Evolutionary conservation across 2,113 vertebrate genomes (phyloP).

Genomic region (Aythya baeri): DNA sequence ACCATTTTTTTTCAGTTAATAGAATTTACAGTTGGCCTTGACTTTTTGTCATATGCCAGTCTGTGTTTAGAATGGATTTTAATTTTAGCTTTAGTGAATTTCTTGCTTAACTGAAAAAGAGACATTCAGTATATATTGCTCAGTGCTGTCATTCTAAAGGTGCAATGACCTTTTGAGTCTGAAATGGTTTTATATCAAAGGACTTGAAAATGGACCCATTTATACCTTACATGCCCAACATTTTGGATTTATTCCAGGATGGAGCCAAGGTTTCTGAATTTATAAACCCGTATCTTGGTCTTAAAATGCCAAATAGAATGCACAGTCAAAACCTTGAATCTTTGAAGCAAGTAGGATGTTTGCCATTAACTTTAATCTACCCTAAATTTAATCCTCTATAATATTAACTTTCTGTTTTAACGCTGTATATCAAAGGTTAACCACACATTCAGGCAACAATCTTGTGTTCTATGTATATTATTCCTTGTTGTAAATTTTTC

Average conservation of each 20-base stretch:
- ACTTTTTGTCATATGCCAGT: neutral
- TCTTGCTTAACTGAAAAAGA: neutral
- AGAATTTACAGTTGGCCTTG: neutral
- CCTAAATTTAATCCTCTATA: neutral
- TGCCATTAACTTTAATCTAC: neutral
- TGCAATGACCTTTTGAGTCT: neutral
- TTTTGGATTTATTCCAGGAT: conserved; percentile 1
- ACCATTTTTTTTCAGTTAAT: neutral
- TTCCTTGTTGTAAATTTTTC: conserved; percentile 1
- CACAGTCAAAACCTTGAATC: neutral
- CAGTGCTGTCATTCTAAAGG: neutral
- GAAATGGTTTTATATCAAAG: neutral
- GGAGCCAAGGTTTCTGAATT: neutral
- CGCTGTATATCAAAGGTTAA: conserved; percentile 12
- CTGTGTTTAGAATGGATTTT: neutral
- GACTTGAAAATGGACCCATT: conserved; percentile 8
- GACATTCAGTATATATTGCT: neutral
- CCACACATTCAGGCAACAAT: neutral
- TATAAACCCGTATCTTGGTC: conserved; percentile 22
- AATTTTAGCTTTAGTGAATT: neutral
- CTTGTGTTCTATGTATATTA: neutral
- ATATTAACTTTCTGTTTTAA: conserved; percentile 5
- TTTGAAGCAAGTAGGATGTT: neutral
- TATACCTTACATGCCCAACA: neutral
- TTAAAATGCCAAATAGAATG: conserved; percentile 4